These are phyloP conservation scores for Propithecus perrieri DNA, from an alignment of 2,797 vertebrate genomes.

Conservation along the genomic window DNA sequence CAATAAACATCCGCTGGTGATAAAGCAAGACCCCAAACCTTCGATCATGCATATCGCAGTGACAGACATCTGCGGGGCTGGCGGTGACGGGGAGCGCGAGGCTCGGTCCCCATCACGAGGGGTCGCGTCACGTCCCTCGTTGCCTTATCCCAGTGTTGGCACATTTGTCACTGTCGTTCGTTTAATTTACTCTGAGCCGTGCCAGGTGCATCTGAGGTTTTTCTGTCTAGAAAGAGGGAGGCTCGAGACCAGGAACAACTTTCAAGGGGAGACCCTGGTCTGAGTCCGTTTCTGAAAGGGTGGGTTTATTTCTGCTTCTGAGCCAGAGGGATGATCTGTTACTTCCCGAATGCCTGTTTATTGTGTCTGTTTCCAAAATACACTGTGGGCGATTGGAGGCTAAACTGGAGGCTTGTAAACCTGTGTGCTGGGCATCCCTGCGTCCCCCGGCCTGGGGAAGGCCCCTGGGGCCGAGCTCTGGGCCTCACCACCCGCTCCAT, in stretches of 20 bases:
- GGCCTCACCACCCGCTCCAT: fast-evolving
- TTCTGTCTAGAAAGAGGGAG: not conserved
- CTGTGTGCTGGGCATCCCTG: fast-evolving
- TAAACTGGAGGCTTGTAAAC: not conserved
- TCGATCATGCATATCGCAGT: fast-evolving
- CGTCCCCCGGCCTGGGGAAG: fast-evolving
- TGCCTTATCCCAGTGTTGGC: not conserved
- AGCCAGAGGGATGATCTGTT: not conserved
- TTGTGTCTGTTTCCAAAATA: not conserved
- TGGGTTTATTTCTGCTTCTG: not conserved
- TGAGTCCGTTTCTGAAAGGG: not conserved
- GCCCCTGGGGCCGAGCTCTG: fast-evolving
- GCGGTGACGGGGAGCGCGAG: fast-evolving
- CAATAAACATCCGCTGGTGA: fast-evolving
- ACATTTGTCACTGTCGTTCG: not conserved
- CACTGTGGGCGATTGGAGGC: too few relatives aligned
- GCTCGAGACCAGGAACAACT: not conserved
- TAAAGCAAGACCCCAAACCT: not conserved
- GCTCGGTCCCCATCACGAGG: fast-evolving
- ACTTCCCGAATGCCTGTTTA: not conserved
- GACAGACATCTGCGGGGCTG: fast-evolving
- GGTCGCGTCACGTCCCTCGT: fast-evolving
- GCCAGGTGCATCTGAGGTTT: not conserved
- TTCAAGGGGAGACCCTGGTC: not conserved
- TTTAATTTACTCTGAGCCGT: not conserved